phyloP scores from a whole-genome alignment of 2,888 invertebrate genomes.

The Ophion obscuratus region DNA sequence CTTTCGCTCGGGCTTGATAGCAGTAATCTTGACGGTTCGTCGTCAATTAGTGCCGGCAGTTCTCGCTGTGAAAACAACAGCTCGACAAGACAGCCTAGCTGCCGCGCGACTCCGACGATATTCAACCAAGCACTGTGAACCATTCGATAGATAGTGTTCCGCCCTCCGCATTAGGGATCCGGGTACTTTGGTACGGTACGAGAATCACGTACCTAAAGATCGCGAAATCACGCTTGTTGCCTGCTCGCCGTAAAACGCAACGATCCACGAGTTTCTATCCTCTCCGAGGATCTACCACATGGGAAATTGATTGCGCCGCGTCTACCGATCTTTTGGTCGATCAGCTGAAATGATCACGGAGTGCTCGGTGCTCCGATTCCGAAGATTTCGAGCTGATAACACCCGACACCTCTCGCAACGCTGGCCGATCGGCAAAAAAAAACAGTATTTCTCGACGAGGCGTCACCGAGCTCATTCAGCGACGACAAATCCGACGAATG shows the following conservation, averaged over 20 bases:
- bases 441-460: slow-evolving; percentile 15
- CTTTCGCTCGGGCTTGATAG: slow-evolving; percentile 32
- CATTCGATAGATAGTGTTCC: slow-evolving; percentile 17
- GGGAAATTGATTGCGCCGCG: slow-evolving; percentile 19
- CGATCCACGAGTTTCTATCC: slow-evolving; percentile 8
- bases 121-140: slow-evolving; percentile 11
- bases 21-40: slow-evolving; percentile 21
- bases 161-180: slow-evolving; percentile 9
- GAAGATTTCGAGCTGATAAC: slow-evolving; percentile 30
- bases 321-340: slow-evolving; percentile 20
- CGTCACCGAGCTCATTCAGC: slow-evolving; percentile 9
- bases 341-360: slow-evolving; percentile 15
- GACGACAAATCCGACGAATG: slow-evolving; percentile 23
- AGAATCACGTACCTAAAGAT: slow-evolving; percentile 15
- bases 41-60: slow-evolving; percentile 21
- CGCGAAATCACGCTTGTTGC: slow-evolving; percentile 19
- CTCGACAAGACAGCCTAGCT: slow-evolving; percentile 10
- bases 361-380: slow-evolving; percentile 8
- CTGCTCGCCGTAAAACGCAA: not conserved
- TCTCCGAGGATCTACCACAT: slow-evolving; percentile 8
- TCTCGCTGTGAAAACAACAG: slow-evolving; percentile 22
- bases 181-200: slow-evolving; percentile 1
- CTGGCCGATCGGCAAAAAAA: not conserved
- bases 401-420: slow-evolving; percentile 20
- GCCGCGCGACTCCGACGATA: not conserved